Conservation (phyloP, 2,113 vertebrate genomes). For the Beaufortia kweichowensis region DNA sequence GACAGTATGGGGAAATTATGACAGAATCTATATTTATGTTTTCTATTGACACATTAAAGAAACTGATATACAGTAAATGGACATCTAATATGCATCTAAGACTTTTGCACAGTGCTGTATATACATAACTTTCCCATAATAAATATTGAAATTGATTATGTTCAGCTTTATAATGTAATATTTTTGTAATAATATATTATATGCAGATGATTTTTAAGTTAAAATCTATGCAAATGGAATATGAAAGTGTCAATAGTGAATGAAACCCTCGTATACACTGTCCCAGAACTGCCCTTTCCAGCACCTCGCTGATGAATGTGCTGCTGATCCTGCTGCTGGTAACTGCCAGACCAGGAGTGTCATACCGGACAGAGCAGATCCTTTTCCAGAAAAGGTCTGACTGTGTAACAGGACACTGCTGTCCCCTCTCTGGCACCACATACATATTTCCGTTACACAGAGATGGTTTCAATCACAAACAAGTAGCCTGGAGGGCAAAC, state of each 20-base stretch:
- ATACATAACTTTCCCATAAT: no score
- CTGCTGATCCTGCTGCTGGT: conserved; percentile 34
- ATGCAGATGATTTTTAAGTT: no score
- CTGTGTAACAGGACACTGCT: conserved; percentile 45
- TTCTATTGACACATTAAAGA: no score
- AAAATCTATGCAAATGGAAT: no score
- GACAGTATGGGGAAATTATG: no score
- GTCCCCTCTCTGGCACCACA: conserved; percentile 29
- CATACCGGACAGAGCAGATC: conserved; percentile 46
- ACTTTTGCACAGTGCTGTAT: no score
- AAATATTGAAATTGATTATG: no score
- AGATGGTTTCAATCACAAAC: conserved; percentile 19
- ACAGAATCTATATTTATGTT: no score
- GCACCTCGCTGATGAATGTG: conserved; percentile 23
- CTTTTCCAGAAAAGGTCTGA: conserved; percentile 39
- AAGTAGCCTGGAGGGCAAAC: conserved; percentile 17
- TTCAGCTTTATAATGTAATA: no score
- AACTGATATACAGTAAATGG: no score
- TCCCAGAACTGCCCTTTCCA: conserved; percentile 17
- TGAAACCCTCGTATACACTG: neutral
- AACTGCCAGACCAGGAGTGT: conserved; percentile 18
- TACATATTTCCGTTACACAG: conserved; percentile 37
- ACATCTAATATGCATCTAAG: no score
- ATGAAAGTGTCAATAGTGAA: neutral
- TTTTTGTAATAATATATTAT: no score